Conservation (phyloP, 2,888 invertebrate genomes). For the Heterodera filipjevi region DNA sequence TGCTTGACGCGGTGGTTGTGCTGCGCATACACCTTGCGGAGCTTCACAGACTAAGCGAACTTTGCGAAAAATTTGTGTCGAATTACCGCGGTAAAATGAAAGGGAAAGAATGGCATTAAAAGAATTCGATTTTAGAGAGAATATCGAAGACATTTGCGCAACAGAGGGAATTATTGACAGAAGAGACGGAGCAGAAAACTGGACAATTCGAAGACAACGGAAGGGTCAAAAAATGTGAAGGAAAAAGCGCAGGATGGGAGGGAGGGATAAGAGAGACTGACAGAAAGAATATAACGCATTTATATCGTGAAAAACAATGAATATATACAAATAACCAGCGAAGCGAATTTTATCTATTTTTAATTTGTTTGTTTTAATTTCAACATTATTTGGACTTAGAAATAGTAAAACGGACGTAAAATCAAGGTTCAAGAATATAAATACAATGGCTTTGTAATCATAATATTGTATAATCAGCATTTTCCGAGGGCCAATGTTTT, state of each 20-base stretch:
- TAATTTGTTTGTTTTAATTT: too few relatives aligned
- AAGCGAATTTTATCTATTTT: too few relatives aligned
- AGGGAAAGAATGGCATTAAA: background rate
- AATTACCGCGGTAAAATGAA: constrained; percentile 1
- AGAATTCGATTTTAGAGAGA: background rate
- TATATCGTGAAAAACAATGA: too few relatives aligned
- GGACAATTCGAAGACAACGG: background rate
- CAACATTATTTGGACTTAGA: too few relatives aligned
- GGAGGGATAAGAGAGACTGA: too few relatives aligned
- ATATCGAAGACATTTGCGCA: background rate
- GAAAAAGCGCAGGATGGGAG: background rate
- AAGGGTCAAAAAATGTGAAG: background rate
- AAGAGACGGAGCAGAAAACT: background rate
- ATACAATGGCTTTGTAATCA: too few relatives aligned
- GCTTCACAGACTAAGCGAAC: constrained; percentile 10
- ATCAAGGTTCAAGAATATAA: too few relatives aligned
- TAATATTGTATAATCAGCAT: too few relatives aligned
- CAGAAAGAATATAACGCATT: too few relatives aligned
- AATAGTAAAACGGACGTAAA: too few relatives aligned
- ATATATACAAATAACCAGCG: too few relatives aligned
- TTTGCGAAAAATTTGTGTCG: background rate
- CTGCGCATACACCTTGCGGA: constrained; percentile 9
- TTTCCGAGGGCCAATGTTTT: too few relatives aligned
- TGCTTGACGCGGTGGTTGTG: background rate
- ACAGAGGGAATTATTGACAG: background rate